Evolutionary conservation across 1,140 invertebrate genomes (phyloP).

Genomic region (Ostrea edulis): DNA sequence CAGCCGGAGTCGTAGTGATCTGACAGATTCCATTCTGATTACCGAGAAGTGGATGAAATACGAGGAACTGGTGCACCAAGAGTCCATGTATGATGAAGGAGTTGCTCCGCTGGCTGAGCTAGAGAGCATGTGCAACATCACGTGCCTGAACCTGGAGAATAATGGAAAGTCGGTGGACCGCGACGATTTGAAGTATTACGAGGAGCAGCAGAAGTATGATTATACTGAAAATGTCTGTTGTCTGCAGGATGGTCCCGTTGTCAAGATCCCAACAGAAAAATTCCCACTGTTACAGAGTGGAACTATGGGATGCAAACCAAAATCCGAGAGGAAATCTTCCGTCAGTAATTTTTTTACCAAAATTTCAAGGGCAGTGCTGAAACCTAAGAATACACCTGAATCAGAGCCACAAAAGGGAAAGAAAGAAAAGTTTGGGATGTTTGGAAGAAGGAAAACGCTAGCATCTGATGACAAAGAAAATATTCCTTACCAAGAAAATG

Average conservation of each 20-base stretch:
- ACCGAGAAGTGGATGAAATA: conserved; percentile 68
- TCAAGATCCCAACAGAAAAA: conserved; percentile 49
- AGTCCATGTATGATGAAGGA: conserved; percentile 36
- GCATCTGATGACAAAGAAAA: conserved; percentile 35
- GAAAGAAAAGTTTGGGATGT: conserved; percentile 29
- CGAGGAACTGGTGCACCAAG: conserved; percentile 59
- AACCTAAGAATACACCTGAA: conserved; percentile 56
- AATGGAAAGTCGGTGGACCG: conserved; percentile 54
- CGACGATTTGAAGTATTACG: conserved; percentile 53
- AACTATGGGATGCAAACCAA: conserved; percentile 19
- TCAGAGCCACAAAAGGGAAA: background rate
- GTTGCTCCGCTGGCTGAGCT: conserved; percentile 65
- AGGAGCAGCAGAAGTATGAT: conserved; percentile 47
- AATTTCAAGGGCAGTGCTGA: conserved; percentile 64
- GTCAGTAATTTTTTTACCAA: conserved; percentile 67
- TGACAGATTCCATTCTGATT: conserved; percentile 61
- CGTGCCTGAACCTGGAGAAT: conserved; percentile 68
- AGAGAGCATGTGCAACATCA: conserved; percentile 66
- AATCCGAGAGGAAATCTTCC: conserved; percentile 62
- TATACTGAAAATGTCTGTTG: conserved; percentile 41
- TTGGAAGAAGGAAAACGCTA: background rate
- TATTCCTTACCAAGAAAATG: background rate
- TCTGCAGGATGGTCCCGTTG: conserved; percentile 54
- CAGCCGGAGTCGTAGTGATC: conserved; percentile 70
- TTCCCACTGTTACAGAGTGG: conserved; percentile 19